Evolutionary conservation across 2,888 invertebrate genomes (phyloP), one percentile per base, ranked within the genome.

Genomic region (Parnassius apollo): DNA sequence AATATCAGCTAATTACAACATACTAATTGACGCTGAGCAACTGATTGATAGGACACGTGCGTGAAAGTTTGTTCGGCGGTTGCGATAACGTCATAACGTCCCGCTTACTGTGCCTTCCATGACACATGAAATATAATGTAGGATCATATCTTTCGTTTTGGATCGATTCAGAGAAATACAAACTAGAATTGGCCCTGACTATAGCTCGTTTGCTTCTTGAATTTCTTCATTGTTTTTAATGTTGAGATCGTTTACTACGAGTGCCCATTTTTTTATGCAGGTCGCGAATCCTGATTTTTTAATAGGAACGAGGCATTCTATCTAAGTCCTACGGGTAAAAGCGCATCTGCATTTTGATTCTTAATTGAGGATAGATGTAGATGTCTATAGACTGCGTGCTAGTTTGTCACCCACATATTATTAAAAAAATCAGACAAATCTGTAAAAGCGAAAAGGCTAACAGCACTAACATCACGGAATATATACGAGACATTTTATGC

Each of bases 21-120:
- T 76, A 77, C 78, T 84, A 85, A 83, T 84, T 81, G 83, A 81
- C 77, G 78, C 70, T 78, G 73, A 70, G 69, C 68, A 67, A 72
- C 73, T 81, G 83, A 85, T 83, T 77, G 84, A 83, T 82, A 66
- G 55, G 42, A 42, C 49, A 44, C 49, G 54, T 60, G 60, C 42
- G 60, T 60, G 60, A 60, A 60, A 60, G 60, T 59, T 53, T 59
- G 59, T 60, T 42, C 48, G 54, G 35, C 45, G n/a, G 54, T 49
- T 48, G 42, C 53, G 60, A 55, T 60, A 60, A 60, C 54, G 58
- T 51, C 35, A 35, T 35, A 35, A 35, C 35, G 35, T 35, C 7
- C 18, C 46, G n/a, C 13, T 50, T 13, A 25, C 44, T 55, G 48
- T 7, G 48, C 12, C 46, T 55, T 18, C 42, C 48, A 59, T 25